Conservation (phyloP, 2,797 vertebrate genomes). For the Phalloptychus januarius region DNA sequence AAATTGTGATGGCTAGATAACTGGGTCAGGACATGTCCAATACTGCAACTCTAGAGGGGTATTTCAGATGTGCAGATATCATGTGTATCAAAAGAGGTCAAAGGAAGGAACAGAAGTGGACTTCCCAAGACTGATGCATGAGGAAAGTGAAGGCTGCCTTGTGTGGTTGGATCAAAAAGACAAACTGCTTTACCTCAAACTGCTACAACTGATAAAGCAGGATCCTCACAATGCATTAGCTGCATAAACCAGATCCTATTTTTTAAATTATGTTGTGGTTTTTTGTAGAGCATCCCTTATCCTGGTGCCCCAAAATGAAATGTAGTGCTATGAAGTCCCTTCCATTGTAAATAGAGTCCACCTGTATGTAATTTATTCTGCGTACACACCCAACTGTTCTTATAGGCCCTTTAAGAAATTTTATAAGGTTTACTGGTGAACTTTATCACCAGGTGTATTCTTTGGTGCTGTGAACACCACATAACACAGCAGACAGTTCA, state of each 20-base stretch:
- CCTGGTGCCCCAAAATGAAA: background rate
- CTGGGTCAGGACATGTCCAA: background rate
- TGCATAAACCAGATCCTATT: background rate
- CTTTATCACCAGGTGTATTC: no score
- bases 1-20: background rate
- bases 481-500: no score
- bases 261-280: background rate
- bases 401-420: background rate
- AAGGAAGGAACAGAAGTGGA: background rate
- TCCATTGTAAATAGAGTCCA: background rate
- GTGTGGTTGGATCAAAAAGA: background rate
- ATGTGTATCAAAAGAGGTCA: background rate
- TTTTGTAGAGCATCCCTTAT: background rate
- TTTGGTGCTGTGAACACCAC: no score
- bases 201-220: background rate
- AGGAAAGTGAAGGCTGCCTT: background rate
- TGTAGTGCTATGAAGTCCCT: background rate
- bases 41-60: background rate
- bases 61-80: background rate
- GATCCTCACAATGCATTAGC: background rate
- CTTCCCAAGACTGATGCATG: background rate
- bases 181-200: background rate
- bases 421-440: no score
- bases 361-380: background rate
- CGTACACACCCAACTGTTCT: background rate